These are phyloP conservation scores for Phrynocephalus forsythii DNA, from an alignment of 2,797 vertebrate genomes.

Conservation along the genomic window DNA sequence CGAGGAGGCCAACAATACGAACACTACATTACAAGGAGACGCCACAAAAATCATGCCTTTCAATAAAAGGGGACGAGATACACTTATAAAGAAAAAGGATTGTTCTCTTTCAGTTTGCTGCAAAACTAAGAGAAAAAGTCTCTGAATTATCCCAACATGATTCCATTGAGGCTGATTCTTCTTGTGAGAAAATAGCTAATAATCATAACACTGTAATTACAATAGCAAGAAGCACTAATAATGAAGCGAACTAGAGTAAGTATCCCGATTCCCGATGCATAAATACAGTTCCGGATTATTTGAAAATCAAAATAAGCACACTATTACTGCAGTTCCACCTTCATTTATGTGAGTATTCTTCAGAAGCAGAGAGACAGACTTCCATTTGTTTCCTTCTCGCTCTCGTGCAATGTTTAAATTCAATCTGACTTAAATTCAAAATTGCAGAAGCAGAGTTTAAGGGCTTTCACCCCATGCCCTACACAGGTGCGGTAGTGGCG, in stretches of 20 bases:
- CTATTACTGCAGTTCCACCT: background rate
- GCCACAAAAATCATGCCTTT: background rate
- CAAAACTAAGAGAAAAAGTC: background rate
- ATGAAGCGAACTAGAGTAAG: background rate
- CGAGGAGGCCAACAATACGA: background rate
- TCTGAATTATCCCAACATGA: background rate
- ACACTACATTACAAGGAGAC: background rate
- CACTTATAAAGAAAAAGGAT: background rate
- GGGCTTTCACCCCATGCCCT: slow-evolving; percentile 46
- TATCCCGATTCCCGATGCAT: background rate
- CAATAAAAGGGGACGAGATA: background rate
- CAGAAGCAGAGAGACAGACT: slow-evolving; percentile 36
- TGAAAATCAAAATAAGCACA: background rate
- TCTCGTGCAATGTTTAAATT: background rate
- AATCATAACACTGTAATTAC: background rate
- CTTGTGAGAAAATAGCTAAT: background rate
- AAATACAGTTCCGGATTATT: background rate
- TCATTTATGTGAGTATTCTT: background rate
- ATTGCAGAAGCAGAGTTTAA: slow-evolving; percentile 33
- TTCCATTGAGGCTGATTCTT: background rate
- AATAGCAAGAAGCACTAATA: background rate
- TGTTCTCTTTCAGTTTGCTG: background rate
- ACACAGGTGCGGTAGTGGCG: slow-evolving; percentile 59
- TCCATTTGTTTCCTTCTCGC: slow-evolving; percentile 2
- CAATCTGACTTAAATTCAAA: slow-evolving; percentile 1